phyloP scores from a whole-genome alignment of 2,888 invertebrate species.

The Parnassius apollo region DNA sequence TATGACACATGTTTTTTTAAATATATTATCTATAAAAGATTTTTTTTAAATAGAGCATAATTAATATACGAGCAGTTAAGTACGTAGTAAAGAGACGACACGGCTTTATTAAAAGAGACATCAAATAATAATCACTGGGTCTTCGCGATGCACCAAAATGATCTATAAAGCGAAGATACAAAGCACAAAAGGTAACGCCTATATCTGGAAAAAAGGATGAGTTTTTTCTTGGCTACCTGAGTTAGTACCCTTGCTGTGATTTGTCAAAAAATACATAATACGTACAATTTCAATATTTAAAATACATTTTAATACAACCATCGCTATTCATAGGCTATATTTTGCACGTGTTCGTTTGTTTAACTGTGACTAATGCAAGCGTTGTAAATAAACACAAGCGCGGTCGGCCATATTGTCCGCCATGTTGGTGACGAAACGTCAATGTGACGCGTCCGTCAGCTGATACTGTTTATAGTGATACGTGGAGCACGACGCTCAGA shows the following conservation, averaged over 20 bases:
- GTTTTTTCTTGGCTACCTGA: constrained; percentile 8
- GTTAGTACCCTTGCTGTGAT: constrained; percentile 1
- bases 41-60: too few species aligned
- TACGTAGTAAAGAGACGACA: too few species aligned
- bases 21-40: too few species aligned
- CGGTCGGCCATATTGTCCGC: constrained; percentile 61
- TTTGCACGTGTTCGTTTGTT: constrained; percentile 23
- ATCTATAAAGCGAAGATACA: too few species aligned
- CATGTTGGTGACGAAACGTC: constrained; percentile 62
- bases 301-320: too few species aligned
- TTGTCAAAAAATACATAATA: constrained; percentile 4
- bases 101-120: too few species aligned
- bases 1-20: too few species aligned
- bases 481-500: neutral
- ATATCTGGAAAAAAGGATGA: neutral
- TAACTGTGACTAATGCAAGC: constrained; percentile 38
- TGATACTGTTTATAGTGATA: constrained; percentile 49
- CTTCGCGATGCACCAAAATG: too few species aligned
- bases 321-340: constrained; percentile 9
- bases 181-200: too few species aligned
- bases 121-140: too few species aligned
- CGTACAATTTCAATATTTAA: too few species aligned
- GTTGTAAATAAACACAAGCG: constrained; percentile 65
- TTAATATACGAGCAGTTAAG: too few species aligned
- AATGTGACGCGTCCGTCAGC: constrained; percentile 61